Evolutionary conservation across 1,140 invertebrate species (phyloP).

Genomic region (Sycobia sp.): DNA sequence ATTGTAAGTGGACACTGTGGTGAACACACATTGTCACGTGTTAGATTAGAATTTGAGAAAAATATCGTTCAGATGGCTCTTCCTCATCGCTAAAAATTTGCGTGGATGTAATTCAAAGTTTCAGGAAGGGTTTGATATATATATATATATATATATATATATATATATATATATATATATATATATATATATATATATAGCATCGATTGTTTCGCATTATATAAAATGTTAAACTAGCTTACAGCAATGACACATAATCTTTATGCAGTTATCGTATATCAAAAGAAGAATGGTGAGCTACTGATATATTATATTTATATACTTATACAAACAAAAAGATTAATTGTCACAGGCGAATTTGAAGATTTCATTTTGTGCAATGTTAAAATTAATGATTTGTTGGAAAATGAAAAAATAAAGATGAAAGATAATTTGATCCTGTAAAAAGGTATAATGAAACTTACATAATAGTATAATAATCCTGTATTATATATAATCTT

Average conservation of each 20-base stretch:
- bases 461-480: conserved; percentile 6
- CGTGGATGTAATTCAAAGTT: too few relatives aligned
- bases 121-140: too few relatives aligned
- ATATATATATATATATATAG: conserved; percentile 10
- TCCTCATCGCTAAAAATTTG: not conserved
- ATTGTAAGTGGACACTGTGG: conserved; percentile 11
- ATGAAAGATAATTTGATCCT: conserved; percentile 2
- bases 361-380: conserved; percentile 16
- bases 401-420: not conserved
- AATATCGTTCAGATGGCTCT: not conserved
- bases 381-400: not conserved
- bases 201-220: conserved; percentile 9
- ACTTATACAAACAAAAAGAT: conserved; percentile 6
- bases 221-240: conserved; percentile 23
- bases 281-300: conserved; percentile 5
- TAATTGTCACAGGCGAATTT: not conserved
- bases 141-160: not conserved
- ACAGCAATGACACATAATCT: conserved; percentile 31
- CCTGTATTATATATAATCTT: conserved; percentile 19
- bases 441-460: conserved; percentile 18
- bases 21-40: too few relatives aligned
- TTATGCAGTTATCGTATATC: conserved; percentile 23
- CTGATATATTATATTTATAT: conserved; percentile 20
- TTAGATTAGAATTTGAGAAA: not conserved
- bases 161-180: not conserved